Percentiles rank a stretch among this genome's conserved stretches.
These are phyloP conservation scores for Indri indri DNA, from an alignment of 2,113 vertebrate species.

Conservation along the genomic window DNA sequence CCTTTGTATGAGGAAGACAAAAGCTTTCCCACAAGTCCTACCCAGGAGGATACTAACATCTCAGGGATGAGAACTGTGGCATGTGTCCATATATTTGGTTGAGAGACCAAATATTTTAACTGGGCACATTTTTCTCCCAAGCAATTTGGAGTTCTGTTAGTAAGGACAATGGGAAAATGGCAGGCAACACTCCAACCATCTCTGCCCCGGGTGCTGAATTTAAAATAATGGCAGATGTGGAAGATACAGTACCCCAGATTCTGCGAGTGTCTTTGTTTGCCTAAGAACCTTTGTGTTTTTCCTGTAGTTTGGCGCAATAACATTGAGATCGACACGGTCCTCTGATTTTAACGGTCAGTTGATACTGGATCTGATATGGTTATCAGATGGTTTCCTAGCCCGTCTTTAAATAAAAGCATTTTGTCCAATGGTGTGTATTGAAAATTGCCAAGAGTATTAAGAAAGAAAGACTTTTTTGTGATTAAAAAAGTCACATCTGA, in stretches of 20 bases:
- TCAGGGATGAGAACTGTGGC: background rate
- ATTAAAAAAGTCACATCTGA: slow-evolving; percentile 32
- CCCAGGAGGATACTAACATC: background rate
- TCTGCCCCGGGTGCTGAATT: background rate
- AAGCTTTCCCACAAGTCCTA: background rate
- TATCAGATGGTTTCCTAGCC: slow-evolving; percentile 10
- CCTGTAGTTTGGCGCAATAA: fast-evolving
- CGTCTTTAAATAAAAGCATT: background rate
- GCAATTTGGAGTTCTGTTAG: background rate
- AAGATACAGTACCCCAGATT: fast-evolving
- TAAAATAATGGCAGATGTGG: background rate
- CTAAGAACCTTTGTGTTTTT: background rate
- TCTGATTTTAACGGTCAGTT: background rate
- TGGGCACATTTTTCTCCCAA: background rate
- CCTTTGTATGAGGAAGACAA: background rate
- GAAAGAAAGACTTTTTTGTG: slow-evolving; percentile 19
- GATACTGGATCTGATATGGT: background rate
- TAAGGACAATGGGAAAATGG: background rate
- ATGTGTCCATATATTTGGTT: background rate
- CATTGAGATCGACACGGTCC: fast-evolving
- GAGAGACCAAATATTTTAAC: background rate
- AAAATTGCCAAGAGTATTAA: slow-evolving; percentile 50
- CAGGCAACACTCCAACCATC: fast-evolving
- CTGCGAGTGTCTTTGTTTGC: fast-evolving
- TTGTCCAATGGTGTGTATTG: slow-evolving; percentile 43